These are phyloP conservation scores for Strix occidentalis DNA, from an alignment of 2,797 vertebrate species.

Conservation along the genomic window DNA sequence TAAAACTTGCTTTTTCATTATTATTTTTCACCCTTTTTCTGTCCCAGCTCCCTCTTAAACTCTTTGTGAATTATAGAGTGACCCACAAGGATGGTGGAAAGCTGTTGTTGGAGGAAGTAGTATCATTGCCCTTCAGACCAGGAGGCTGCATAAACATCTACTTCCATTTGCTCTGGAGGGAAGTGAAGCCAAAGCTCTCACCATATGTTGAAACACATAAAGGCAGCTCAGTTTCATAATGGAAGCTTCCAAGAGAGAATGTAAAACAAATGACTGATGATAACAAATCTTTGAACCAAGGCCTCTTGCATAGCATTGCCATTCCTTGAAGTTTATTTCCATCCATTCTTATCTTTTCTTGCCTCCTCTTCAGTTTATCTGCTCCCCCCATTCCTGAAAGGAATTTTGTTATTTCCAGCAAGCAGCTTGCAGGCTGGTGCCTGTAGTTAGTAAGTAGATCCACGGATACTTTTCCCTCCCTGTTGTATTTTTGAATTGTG, in stretches of 20 bases:
- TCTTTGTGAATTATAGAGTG: background rate
- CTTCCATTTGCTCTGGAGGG: background rate
- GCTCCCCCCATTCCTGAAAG: background rate
- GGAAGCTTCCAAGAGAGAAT: background rate
- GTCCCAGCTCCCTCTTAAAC: background rate
- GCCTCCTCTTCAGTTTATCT: background rate
- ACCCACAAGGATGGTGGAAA: background rate
- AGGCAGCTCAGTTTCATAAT: background rate
- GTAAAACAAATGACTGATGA: background rate
- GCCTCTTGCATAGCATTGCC: background rate
- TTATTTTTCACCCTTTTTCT: background rate
- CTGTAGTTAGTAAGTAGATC: background rate
- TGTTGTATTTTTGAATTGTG: background rate
- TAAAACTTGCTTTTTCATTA: background rate
- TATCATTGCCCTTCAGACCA: background rate
- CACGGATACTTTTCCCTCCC: background rate
- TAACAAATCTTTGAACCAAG: constrained; percentile 29
- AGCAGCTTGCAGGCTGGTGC: background rate
- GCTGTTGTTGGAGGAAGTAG: background rate
- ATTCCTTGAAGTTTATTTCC: constrained; percentile 23
- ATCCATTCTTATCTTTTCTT: constrained; percentile 35
- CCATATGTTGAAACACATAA: accelerated
- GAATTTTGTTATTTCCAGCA: constrained; percentile 13
- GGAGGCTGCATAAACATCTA: background rate
- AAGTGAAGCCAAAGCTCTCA: background rate